Evolutionary conservation across 2,888 invertebrate genomes (phyloP).

Genomic region (Caenorhabditis afra): DNA sequence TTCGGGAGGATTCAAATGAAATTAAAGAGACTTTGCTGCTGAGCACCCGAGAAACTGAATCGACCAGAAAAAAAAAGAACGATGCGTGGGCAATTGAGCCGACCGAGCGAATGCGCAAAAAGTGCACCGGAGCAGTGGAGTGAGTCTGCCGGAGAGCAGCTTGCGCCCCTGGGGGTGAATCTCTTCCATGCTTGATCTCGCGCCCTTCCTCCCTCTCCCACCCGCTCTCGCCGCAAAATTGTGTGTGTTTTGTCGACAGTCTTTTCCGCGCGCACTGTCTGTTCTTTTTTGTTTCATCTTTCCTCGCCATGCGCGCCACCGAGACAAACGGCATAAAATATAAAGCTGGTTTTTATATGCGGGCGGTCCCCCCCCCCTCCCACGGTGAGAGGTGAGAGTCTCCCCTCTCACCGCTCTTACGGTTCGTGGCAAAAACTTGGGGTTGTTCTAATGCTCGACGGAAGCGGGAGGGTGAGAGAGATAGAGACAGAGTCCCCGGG

Average conservation of each 20-base stretch:
- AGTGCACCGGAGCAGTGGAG: constrained; percentile 26
- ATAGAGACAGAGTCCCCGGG: constrained; percentile 7
- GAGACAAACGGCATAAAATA: constrained; percentile 59
- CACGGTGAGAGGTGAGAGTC: constrained; percentile 34
- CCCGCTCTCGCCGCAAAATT: constrained; percentile 24
- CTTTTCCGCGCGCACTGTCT: constrained; percentile 55
- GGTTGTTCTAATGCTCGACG: constrained; percentile 50
- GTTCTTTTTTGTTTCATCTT: constrained; percentile 58
- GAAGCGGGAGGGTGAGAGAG: constrained; percentile 17
- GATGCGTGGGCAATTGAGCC: background rate
- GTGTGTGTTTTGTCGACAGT: constrained; percentile 56
- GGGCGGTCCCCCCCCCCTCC: no score
- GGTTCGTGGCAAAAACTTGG: constrained; percentile 26
- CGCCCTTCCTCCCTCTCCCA: constrained; percentile 10
- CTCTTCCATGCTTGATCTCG: constrained; percentile 51
- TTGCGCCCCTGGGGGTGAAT: constrained; percentile 47
- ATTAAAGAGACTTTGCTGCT: no score
- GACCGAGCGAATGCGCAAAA: constrained; percentile 21
- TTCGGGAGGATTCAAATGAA: constrained; percentile 12
- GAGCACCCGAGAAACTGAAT: no score
- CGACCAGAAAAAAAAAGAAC: background rate
- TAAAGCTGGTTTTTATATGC: constrained; percentile 57
- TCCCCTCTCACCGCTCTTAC: background rate
- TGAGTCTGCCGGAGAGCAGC: constrained; percentile 5
- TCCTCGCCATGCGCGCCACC: constrained; percentile 44